These are phyloP conservation scores for Chionis minor DNA, from an alignment of 2,113 vertebrate species.

Conservation along the genomic window DNA sequence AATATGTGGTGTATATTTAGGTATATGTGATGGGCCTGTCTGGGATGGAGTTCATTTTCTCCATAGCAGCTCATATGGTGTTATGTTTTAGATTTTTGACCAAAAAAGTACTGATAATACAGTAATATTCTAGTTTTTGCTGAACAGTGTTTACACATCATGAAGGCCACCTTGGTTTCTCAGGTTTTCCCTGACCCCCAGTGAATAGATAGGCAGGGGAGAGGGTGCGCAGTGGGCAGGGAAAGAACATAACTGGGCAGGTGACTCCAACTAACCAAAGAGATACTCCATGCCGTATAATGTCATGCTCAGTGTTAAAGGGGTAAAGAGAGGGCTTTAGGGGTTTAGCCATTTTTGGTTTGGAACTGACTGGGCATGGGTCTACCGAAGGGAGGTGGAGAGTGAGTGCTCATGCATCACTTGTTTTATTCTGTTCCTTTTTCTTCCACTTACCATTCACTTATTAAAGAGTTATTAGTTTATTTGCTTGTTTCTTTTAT, in stretches of 20 bases:
- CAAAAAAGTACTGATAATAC: neutral
- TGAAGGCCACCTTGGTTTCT: neutral
- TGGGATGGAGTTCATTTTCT: neutral
- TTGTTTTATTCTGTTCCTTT: neutral
- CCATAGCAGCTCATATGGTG: neutral
- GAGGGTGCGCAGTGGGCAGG: neutral
- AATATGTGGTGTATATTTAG: neutral
- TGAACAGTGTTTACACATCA: neutral
- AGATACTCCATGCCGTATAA: neutral
- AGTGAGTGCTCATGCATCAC: neutral
- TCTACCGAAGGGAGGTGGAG: neutral
- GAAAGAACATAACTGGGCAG: fast-evolving
- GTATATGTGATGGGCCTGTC: neutral
- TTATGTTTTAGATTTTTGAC: neutral
- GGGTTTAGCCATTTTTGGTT: neutral
- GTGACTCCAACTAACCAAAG: neutral
- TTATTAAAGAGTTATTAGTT: neutral
- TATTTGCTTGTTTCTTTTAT: neutral
- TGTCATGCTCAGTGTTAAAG: neutral
- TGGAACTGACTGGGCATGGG: fast-evolving
- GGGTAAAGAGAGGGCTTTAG: fast-evolving
- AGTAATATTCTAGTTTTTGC: neutral
- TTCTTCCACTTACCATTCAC: neutral
- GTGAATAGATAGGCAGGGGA: neutral
- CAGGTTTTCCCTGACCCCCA: neutral